Base-by-base conservation (phyloP, 2,797 vertebrate species). In the Periophthalmus magnuspinnatus region DNA sequence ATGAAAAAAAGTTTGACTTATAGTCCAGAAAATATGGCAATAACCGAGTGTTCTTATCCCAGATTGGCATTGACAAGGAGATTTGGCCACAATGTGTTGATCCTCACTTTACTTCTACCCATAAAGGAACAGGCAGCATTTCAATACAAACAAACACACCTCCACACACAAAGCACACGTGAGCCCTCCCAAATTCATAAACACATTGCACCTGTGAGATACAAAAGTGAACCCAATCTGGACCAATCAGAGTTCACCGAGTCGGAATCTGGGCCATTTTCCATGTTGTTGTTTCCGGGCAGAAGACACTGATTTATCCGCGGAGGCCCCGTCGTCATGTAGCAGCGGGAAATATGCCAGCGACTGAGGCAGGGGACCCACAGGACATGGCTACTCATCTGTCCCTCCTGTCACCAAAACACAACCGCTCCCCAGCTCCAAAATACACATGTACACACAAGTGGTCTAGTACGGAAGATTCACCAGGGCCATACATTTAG, bases 241-340 rank as follows among this genome's bases (percentile, higher is more conserved):
- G 70, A 75, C 84, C 85, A 88, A 86, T 88, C 78, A 74, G 78
- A 52, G 65, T 69, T 60, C 69, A 73, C 65, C n/a, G 19, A 76
- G 58, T 22, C 6, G n/a, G 60, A 82, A 85, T 84, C 78, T 90
- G 81, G 82, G 86, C 72, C 81, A 82, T 76, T 87, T 82, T 86
- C 75, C 75, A 81, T 71, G 75, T 63, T 75, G 67, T 24, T 85
- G 88, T 90, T 83, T 84, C 84, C 78, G 80, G 88, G 85, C 81
- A 88, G 84, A 86, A 62, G 72, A 75, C 54, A 72, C 73, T 72
- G 80, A 80, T 84, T 70, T 77, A 79, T 84, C 77, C 57, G 8
- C 16, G n/a, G 74, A 77, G 77, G 69, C 74, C 70, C 72, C 58
- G 67, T 80, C 85, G 84, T 86, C 80, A 81, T 75, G 76, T 81